These are phyloP conservation scores for Elegia similella DNA, from an alignment of 2,888 invertebrate species.

Conservation along the genomic window DNA sequence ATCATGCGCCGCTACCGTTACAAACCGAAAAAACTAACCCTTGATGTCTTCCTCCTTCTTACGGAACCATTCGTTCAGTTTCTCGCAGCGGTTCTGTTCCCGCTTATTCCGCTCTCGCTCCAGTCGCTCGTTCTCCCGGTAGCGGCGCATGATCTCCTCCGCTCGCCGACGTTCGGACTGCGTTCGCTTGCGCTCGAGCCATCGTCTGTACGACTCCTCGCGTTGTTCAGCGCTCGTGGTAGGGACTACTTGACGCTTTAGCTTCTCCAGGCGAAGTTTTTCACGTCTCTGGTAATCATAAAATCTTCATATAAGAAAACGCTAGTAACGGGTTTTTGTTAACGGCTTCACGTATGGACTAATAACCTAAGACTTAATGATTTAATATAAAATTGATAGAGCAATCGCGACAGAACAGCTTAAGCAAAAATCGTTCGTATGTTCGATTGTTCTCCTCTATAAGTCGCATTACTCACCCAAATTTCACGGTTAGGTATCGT, in stretches of 20 bases:
- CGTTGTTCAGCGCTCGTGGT: constrained; percentile 66
- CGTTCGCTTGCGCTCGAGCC: constrained; percentile 77
- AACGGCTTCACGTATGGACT: too few species aligned
- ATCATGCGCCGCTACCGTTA: background rate
- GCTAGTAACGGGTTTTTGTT: too few species aligned
- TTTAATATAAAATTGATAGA: too few species aligned
- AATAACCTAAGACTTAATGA: too few species aligned
- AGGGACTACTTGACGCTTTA: constrained; percentile 41
- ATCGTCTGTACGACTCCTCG: constrained; percentile 71
- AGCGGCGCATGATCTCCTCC: constrained; percentile 64
- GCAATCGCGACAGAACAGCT: too few species aligned
- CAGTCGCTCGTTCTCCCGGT: constrained; percentile 51
- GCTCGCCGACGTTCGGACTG: constrained; percentile 62
- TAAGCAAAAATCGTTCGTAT: too few species aligned
- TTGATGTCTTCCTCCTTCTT: constrained; percentile 82
- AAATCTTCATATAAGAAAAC: background rate
- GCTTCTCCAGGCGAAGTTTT: constrained; percentile 53
- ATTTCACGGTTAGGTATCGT: too few species aligned
- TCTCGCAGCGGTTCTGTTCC: constrained; percentile 65
- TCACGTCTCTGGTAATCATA: constrained; percentile 51
- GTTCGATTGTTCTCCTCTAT: too few species aligned
- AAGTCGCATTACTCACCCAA: too few species aligned
- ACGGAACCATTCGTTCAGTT: constrained; percentile 79
- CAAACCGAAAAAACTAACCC: constrained; percentile 53
- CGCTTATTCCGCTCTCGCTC: constrained; percentile 62